These are phyloP conservation scores for Malurus splendens DNA, from an alignment of 2,797 vertebrate genomes.

Conservation along the genomic window DNA sequence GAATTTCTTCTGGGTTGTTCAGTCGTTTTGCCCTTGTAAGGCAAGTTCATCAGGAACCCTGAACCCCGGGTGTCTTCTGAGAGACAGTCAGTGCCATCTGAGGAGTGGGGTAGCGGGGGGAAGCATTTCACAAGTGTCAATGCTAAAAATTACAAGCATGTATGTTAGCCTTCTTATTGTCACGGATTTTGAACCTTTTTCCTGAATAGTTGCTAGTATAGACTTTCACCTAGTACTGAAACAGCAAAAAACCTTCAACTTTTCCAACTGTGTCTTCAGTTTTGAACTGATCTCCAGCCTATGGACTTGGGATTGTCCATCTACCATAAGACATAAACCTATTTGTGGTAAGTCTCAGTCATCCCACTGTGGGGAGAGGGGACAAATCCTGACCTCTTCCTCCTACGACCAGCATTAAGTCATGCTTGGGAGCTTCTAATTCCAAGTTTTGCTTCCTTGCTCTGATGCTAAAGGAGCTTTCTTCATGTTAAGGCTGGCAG, in stretches of 20 bases:
- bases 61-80: background rate
- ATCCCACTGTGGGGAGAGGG: background rate
- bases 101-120: background rate
- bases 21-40: background rate
- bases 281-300: background rate
- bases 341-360: background rate
- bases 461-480: background rate
- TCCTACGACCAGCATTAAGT: fast-evolving
- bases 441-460: background rate
- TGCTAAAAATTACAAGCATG: background rate
- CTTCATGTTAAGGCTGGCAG: background rate
- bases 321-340: background rate
- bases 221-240: background rate
- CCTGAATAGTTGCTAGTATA: background rate
- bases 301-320: background rate
- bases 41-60: background rate
- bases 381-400: background rate
- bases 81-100: background rate
- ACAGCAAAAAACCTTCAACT: background rate
- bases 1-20: background rate
- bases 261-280: background rate
- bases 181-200: background rate
- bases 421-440: background rate
- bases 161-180: background rate
- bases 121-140: background rate